These are phyloP conservation scores for Murina feae DNA, from an alignment of 2,113 vertebrate genomes.

Conservation along the genomic window DNA sequence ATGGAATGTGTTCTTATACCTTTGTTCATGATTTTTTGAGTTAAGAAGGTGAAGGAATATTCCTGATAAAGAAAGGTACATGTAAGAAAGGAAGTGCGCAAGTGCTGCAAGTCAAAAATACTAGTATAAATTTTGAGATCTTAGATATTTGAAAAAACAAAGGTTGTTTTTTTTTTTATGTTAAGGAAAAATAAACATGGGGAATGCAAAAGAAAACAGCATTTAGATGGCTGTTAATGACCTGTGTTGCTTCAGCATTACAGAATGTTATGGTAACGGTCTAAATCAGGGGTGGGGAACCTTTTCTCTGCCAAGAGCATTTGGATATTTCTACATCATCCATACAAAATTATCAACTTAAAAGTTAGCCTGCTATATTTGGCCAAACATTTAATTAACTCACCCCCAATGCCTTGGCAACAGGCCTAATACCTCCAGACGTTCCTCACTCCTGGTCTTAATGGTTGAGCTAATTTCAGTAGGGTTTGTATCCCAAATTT, in stretches of 20 bases:
- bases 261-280: background rate
- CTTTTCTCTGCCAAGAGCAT: too few species aligned
- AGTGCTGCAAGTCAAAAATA: background rate
- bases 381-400: too few species aligned
- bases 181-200: background rate
- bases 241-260: background rate
- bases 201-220: background rate
- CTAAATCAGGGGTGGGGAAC: too few species aligned
- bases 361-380: too few species aligned
- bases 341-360: too few species aligned
- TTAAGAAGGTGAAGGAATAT: background rate
- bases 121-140: background rate
- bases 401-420: too few species aligned
- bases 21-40: conserved; percentile 11
- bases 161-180: background rate
- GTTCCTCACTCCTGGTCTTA: background rate
- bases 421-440: too few species aligned
- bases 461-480: background rate
- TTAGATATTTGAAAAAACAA: background rate
- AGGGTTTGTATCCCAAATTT: background rate
- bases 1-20: background rate
- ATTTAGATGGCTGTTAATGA: background rate
- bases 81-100: background rate
- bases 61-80: background rate
- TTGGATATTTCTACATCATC: too few species aligned